A percentile compares a stretch with the other conserved stretches of the same genome.
These are phyloP conservation scores for Cerceris ruficornis DNA, from an alignment of 2,888 invertebrate genomes.

Conservation along the genomic window DNA sequence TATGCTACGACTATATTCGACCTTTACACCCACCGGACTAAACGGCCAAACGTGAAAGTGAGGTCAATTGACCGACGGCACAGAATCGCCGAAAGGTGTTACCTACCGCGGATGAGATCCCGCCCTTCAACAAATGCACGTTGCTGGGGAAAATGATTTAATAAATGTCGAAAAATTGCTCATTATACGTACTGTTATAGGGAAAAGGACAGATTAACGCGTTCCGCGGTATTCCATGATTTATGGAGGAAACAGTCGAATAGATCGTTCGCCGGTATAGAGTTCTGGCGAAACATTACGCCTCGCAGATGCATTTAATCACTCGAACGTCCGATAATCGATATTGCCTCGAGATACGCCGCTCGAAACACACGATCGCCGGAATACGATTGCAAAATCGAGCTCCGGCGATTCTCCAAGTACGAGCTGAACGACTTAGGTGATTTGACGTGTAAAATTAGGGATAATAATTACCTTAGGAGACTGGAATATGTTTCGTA, in stretches of 20 bases:
- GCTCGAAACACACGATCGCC: conserved; percentile 13
- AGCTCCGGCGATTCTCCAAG: neutral
- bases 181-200: neutral
- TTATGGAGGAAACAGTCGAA: conserved; percentile 16
- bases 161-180: no score
- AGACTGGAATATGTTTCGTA: no score
- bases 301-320: conserved; percentile 54
- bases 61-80: conserved; percentile 17
- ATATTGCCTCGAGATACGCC: conserved; percentile 39
- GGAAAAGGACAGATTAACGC: neutral
- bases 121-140: neutral
- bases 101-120: neutral
- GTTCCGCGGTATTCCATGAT: conserved; percentile 25
- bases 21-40: conserved; percentile 5
- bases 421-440: neutral
- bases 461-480: no score
- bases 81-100: neutral
- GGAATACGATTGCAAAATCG: conserved; percentile 38
- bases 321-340: conserved; percentile 52
- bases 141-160: neutral
- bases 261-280: conserved; percentile 19
- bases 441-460: neutral
- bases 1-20: conserved; percentile 14
- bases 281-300: conserved; percentile 23
- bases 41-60: conserved; percentile 20